Base-by-base conservation (phyloP, 92 coral and sea anemone species). In the Porites cylindrica region DNA sequence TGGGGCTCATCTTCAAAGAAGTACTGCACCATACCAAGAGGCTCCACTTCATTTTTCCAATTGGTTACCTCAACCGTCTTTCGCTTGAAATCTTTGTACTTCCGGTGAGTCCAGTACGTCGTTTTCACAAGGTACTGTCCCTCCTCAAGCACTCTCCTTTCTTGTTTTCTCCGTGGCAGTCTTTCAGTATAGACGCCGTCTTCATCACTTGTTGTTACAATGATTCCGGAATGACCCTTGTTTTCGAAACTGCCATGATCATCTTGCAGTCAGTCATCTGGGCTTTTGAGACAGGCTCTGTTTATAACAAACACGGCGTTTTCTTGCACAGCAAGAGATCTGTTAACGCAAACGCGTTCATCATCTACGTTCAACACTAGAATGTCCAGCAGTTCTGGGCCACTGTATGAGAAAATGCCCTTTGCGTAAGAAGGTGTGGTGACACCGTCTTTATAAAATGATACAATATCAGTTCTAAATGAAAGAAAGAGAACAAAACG, bases 201-300 rank as follows among this genome's bases (percentile, higher is more conserved):
- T 32, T 72, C 58, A 72, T 72, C 58, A 72, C 58, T 72, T 72
- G 77, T 75, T 51, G 61, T 75, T 51, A 75, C 32, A 51, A 75
- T 75, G 29, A 7, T 75, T 75, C 79, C 63, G 4, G 79, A 51
- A 75, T 75, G 64, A 18, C 60, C 79, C 24, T 75, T 75, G 79
- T 75, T 75, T 54, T 75, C 58, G 60, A 75, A 75, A 54, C 79
- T 75, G 16, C 72, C 72, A 67, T 67, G 72, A 70, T 26, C 29
- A 11, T 70, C 76, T 19, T 70, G 50, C 76, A 70, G 76, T 54
- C 76, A 70, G 53, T 70, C 76, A 70, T 70, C 51, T 29, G 76
- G 76, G 1, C 17, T 70, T 16, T 70, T 70, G 52, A 70, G 75
- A n/a, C 75, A 70, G 50, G 52, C 75, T 70, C 75, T 70, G 75